A percentile compares a stretch with the other conserved stretches of the same genome.
phyloP scores from a whole-genome alignment of 2,113 vertebrate genomes.

The Pleuronectes platessa region DNA sequence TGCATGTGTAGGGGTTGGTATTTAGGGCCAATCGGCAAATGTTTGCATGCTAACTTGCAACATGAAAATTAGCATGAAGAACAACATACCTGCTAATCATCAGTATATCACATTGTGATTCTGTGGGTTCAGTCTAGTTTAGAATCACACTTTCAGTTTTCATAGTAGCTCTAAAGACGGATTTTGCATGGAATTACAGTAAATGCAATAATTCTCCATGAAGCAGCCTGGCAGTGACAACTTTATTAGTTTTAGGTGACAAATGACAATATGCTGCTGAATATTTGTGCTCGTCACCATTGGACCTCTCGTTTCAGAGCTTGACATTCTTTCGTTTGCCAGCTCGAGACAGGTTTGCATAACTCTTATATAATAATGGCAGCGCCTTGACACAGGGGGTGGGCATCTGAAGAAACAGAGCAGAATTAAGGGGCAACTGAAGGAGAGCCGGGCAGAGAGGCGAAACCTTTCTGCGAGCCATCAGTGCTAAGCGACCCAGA shows the following conservation, averaged over 20 bases:
- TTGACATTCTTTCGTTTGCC: conserved; percentile 38
- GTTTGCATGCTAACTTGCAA: no score
- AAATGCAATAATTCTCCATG: conserved; percentile 2
- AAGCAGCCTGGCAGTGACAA: conserved; percentile 10
- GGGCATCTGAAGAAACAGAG: conserved; percentile 77
- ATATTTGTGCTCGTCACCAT: conserved; percentile 19
- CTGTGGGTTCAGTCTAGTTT: neutral
- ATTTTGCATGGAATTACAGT: conserved; percentile 4
- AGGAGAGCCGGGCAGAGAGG: conserved; percentile 65
- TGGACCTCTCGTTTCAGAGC: conserved; percentile 34
- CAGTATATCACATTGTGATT: neutral
- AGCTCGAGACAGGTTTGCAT: conserved; percentile 52
- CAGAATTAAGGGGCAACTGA: conserved; percentile 74
- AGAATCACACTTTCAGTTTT: conserved; percentile 2
- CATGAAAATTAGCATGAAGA: no score
- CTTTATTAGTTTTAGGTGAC: conserved; percentile 55
- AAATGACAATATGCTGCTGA: conserved; percentile 2
- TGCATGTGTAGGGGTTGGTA: no score
- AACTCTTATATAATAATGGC: conserved; percentile 64
- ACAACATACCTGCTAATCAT: no score
- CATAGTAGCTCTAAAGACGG: neutral
- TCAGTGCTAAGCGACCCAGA: conserved; percentile 71
- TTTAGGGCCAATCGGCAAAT: no score
- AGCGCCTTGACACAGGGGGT: conserved; percentile 46
- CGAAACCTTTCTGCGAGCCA: conserved; percentile 66